Evolutionary conservation across 2,797 vertebrate species (phyloP).

Genomic region (Labeo calbasu): DNA sequence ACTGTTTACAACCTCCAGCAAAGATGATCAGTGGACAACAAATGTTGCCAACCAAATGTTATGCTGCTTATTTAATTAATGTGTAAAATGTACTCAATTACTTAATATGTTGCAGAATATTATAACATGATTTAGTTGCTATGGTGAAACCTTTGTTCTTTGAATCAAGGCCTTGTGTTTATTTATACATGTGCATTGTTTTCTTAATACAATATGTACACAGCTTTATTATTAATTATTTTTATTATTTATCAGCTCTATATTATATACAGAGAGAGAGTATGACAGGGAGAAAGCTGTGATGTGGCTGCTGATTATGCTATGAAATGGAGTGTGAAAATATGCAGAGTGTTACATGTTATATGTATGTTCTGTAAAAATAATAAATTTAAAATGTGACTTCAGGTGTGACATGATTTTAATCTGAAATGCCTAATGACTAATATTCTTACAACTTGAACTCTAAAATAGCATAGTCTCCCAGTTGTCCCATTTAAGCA

Average conservation of each 20-base stretch:
- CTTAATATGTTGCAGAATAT: background rate
- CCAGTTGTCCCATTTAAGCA: background rate
- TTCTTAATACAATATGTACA: background rate
- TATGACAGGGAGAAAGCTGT: background rate
- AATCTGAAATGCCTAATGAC: background rate
- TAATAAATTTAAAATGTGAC: background rate
- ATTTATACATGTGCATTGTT: background rate
- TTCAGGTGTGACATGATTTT: background rate
- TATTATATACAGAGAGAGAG: background rate
- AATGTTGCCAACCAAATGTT: background rate
- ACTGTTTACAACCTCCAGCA: constrained; percentile 11
- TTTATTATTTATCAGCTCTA: background rate
- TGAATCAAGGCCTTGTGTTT: background rate
- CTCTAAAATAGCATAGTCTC: background rate
- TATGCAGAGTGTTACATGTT: background rate
- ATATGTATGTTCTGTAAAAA: background rate
- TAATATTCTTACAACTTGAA: background rate
- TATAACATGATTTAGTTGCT: background rate
- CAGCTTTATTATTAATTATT: background rate
- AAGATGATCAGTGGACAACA: constrained; percentile 24
- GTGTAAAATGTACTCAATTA: background rate
- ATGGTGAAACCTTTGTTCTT: background rate
- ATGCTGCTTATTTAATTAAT: background rate
- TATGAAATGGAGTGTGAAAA: background rate
- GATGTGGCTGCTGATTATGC: background rate